A percentile compares a stretch with the other conserved stretches of the same genome.
phyloP scores from a whole-genome alignment of 1,140 invertebrate genomes.

The Penaeus vannamei region DNA sequence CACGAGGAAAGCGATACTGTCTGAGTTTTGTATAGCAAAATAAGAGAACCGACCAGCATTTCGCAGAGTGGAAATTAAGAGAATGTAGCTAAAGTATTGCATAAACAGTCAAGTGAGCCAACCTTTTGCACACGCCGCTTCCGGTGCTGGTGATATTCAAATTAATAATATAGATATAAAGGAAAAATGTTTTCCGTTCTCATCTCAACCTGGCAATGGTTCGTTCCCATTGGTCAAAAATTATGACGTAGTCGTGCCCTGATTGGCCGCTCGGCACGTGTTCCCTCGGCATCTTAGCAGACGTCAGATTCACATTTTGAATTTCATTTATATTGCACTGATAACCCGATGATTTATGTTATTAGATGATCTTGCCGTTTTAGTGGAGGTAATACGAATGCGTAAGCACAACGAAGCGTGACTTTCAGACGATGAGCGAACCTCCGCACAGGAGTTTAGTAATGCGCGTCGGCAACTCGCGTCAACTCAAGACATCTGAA shows the following conservation, averaged over 20 bases:
- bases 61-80: too few species aligned
- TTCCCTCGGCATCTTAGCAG: slow-evolving; percentile 31
- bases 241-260: slow-evolving; percentile 7
- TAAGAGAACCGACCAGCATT: too few species aligned
- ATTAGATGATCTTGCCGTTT: background rate
- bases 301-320: background rate
- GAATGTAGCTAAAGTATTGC: too few species aligned
- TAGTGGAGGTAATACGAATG: background rate
- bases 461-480: slow-evolving; percentile 28
- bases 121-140: too few species aligned
- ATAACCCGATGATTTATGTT: slow-evolving; percentile 11
- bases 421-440: too few species aligned
- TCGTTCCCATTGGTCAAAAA: slow-evolving; percentile 47
- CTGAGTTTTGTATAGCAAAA: too few species aligned
- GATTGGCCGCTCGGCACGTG: slow-evolving; percentile 61
- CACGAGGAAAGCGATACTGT: too few species aligned
- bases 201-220: background rate
- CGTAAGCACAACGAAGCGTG: background rate
- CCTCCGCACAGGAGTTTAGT: background rate
- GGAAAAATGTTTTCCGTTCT: background rate
- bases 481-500: slow-evolving; percentile 50
- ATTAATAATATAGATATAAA: background rate
- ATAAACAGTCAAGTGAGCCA: too few species aligned
- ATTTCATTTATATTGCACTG: too few species aligned
- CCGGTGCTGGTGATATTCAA: too few species aligned